Base-by-base conservation (phyloP, 2,888 invertebrate species). In the Ligdia adustata region DNA sequence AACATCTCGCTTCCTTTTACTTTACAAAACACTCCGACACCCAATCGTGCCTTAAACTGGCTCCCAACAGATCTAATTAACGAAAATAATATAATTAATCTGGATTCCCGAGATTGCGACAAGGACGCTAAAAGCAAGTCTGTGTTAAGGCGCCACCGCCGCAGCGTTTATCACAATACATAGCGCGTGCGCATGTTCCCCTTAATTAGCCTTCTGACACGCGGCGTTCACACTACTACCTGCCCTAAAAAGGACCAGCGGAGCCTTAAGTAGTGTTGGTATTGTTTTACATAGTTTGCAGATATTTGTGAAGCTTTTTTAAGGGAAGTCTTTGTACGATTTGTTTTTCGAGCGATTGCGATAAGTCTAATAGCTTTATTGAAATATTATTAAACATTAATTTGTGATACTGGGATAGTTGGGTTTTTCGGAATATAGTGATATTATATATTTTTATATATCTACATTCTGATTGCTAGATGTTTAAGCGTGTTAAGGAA, bases 91-190 rank as follows among this genome's bases (percentile, higher is more conserved):
- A 71, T 73, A 67, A 70, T 73, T 71, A 85, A 83, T 83, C 75
- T 77, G 79, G 82, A 89, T 89, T 86, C 87, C 77, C 66, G 66
- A 83, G 85, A 83, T 82, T 75, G 79, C 70, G 72, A 85, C 85
- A 83, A 69, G 76, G 72, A 67, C 81, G 75, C 84, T 88, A 86
- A 88, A 81, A 88, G 88, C 87, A 82, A 82, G 78, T 82, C 75
- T 67, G 79, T 87, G 86, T 86, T 75, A 52, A 55, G 65, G 64
- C 60, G 66, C 61, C 69, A 65, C 70, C 22, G 22, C 7, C n/a
- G 22, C 2, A 3, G 6, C 6, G 6, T 22, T 22, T 22, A 22
- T 22, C 22, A 22, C 22, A 6, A 7, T 7, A 7, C 2, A 22
- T 6, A n/a, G 75, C 68, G 82, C 82, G 80, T 59, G 83, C 83